Percentiles rank a stretch among this genome's conserved stretches.
phyloP scores from a whole-genome alignment of 92 coral and sea anemone species.

The Umimayanthus chanpuru region DNA sequence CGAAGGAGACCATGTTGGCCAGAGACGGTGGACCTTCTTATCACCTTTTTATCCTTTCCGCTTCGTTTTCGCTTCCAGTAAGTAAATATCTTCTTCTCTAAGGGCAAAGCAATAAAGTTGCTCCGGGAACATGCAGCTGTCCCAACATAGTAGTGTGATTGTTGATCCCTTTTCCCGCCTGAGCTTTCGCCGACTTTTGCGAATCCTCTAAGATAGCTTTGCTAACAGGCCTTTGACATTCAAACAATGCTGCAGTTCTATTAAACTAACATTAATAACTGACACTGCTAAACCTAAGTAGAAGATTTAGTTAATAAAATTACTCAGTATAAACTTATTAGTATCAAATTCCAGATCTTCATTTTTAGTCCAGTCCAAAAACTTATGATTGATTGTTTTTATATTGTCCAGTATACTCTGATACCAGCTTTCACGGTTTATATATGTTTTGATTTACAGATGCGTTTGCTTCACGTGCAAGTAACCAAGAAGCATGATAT shows the following conservation, averaged over 20 bases:
- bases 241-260: not conserved
- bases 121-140: not conserved
- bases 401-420: not conserved
- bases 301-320: no score
- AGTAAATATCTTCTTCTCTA: not conserved
- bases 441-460: not conserved
- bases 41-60: not conserved
- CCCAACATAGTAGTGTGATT: not conserved
- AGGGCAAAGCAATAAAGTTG: not conserved
- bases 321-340: no score
- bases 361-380: not conserved
- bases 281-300: not conserved
- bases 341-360: no score
- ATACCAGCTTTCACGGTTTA: not conserved
- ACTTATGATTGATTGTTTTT: not conserved
- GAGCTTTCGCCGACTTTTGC: not conserved
- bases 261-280: not conserved
- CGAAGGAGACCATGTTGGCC: not conserved
- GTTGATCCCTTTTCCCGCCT: not conserved
- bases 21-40: not conserved
- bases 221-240: no score
- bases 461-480: not conserved
- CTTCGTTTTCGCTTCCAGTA: not conserved
- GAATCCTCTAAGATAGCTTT: not conserved
- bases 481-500: no score